These are phyloP conservation scores for Delichon dasypus DNA, from an alignment of 2,797 vertebrate genomes.

Conservation along the genomic window DNA sequence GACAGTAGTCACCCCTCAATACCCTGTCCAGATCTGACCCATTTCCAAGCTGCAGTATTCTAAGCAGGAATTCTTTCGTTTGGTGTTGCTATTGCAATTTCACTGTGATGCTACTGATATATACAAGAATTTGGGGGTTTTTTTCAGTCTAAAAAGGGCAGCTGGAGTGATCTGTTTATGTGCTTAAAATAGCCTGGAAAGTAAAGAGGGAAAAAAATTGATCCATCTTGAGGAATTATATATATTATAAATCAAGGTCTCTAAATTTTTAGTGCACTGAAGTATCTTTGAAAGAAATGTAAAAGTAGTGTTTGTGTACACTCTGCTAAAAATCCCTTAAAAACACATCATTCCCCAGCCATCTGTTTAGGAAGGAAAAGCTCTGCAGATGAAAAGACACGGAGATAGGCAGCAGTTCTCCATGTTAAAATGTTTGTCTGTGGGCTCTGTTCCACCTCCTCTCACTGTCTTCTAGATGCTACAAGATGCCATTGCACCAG, in stretches of 20 bases:
- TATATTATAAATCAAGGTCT: not conserved
- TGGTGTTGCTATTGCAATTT: not conserved
- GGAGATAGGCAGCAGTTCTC: not conserved
- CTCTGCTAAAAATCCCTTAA: not conserved
- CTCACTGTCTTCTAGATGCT: not conserved
- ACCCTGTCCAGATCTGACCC: not conserved
- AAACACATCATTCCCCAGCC: not conserved
- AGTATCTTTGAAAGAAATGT: not conserved
- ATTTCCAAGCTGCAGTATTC: not conserved
- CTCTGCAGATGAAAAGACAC: not conserved
- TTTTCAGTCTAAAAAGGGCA: not conserved
- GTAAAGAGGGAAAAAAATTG: not conserved
- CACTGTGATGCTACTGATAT: not conserved
- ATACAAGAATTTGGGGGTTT: fast-evolving
- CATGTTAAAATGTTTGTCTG: not conserved
- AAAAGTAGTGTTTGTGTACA: not conserved
- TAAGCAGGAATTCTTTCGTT: not conserved
- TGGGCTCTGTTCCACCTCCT: not conserved
- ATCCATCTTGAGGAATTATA: not conserved
- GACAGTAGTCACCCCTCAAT: not conserved
- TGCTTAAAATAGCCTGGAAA: not conserved
- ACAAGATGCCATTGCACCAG: not conserved
- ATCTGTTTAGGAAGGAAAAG: not conserved
- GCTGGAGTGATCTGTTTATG: not conserved
- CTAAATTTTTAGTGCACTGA: not conserved